Evolutionary conservation across 2,113 vertebrate species (phyloP).

Genomic region (Solea solea): DNA sequence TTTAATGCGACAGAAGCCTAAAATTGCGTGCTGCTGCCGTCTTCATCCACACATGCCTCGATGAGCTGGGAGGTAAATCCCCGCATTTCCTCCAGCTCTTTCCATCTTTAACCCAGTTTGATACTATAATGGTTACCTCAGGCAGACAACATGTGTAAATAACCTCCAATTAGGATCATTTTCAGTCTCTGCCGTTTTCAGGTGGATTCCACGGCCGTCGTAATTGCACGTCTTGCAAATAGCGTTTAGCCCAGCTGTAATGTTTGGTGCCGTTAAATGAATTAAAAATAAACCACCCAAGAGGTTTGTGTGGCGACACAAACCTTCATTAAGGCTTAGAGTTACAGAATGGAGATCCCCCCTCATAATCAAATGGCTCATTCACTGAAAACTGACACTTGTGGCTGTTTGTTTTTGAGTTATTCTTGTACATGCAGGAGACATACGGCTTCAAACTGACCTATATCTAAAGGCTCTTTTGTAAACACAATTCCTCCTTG

Average conservation of each 20-base stretch:
- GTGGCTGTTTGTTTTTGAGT: neutral
- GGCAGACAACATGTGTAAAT: conserved; percentile 3
- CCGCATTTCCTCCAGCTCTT: neutral
- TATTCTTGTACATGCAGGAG: neutral
- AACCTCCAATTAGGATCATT: conserved; percentile 17
- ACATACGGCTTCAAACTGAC: conserved; percentile 1
- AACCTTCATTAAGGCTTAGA: neutral
- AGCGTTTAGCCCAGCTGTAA: conserved; percentile 12
- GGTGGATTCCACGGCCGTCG: conserved; percentile 19
- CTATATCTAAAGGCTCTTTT: conserved; percentile 19
- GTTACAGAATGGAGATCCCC: neutral
- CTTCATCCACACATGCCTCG: conserved; percentile 6
- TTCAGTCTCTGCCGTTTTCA: conserved; percentile 5
- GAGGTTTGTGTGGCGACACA: neutral
- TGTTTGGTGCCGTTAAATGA: neutral
- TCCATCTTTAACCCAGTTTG: neutral
- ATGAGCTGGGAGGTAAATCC: conserved; percentile 6
- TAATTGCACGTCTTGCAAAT: conserved; percentile 38
- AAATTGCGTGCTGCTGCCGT: neutral
- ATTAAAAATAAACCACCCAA: conserved; percentile 3
- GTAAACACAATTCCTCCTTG: conserved; percentile 20
- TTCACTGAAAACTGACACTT: neutral
- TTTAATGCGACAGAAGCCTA: neutral
- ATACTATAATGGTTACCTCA: conserved; percentile 32
- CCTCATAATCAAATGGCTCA: conserved; percentile 3